Evolutionary conservation across 2,888 invertebrate species (phyloP).

Genomic region (Parochlus steinenii): DNA sequence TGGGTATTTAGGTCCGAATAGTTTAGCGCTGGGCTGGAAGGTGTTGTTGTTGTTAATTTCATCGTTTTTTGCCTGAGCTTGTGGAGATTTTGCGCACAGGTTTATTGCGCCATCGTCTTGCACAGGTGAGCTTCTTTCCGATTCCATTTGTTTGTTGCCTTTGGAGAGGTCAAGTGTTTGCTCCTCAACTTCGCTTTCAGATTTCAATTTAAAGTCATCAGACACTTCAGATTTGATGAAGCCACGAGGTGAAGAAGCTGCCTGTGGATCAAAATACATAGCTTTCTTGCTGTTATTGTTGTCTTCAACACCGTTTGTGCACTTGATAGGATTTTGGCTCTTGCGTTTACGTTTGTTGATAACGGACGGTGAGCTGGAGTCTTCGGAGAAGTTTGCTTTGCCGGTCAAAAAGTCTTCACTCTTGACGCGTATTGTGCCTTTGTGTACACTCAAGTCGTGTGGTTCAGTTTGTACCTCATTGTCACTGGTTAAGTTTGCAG

Average conservation of each 20-base stretch:
- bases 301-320: conserved; percentile 31
- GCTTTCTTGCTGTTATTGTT: conserved; percentile 7
- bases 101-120: conserved; percentile 8
- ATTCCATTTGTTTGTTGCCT: conserved; percentile 5
- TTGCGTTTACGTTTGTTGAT: conserved; percentile 55
- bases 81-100: conserved; percentile 11
- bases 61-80: conserved; percentile 7
- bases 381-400: conserved; percentile 4
- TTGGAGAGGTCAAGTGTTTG: conserved; percentile 11
- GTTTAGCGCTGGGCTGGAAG: conserved; percentile 4
- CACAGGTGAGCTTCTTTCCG: background rate
- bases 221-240: background rate
- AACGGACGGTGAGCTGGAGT: conserved; percentile 1
- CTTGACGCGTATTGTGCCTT: conserved; percentile 9
- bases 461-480: conserved; percentile 8
- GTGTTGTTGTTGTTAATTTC: conserved; percentile 11
- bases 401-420: conserved; percentile 12
- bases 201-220: too few species aligned
- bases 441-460: conserved; percentile 12
- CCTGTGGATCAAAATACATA: background rate
- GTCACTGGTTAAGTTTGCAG: conserved; percentile 7
- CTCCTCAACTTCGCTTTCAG: too few species aligned
- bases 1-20: conserved; percentile 12
- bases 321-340: conserved; percentile 71
- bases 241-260: background rate